phyloP scores from a whole-genome alignment of 2,888 invertebrate genomes.

The Ichneumoninae sp. region DNA sequence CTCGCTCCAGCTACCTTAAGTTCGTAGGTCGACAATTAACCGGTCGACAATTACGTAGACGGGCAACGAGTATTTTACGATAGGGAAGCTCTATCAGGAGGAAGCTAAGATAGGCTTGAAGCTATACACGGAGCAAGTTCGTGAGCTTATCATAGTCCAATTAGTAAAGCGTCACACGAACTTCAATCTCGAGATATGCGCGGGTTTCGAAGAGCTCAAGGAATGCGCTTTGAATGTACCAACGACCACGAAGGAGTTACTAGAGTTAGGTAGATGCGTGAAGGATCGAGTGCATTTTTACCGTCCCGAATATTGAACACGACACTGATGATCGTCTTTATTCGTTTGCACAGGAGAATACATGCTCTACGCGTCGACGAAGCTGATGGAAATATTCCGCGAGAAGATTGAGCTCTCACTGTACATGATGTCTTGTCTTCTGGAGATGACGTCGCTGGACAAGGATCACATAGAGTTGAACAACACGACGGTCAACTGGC shows the following conservation, averaged over 20 bases:
- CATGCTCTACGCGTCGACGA: constrained; percentile 91
- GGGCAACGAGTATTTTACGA: constrained; percentile 89
- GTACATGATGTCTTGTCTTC: constrained; percentile 88
- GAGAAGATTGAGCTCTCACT: constrained; percentile 89
- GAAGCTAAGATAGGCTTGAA: constrained; percentile 88
- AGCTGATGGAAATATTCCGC: constrained; percentile 88
- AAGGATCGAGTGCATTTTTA: not conserved
- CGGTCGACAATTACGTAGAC: constrained; percentile 78
- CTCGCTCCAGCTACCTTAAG: not conserved
- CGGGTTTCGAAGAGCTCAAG: constrained; percentile 90
- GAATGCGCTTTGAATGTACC: constrained; percentile 90
- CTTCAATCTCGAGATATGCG: constrained; percentile 89
- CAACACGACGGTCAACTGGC: constrained; percentile 93
- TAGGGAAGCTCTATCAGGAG: constrained; percentile 87
- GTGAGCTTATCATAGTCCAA: constrained; percentile 86
- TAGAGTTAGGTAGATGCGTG: constrained; percentile 85
- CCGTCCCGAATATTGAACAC: not conserved
- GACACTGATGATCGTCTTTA: not conserved
- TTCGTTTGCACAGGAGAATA: constrained; percentile 86
- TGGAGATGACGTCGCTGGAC: constrained; percentile 91
- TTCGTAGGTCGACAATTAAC: not conserved
- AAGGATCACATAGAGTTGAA: constrained; percentile 92
- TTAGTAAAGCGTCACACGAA: constrained; percentile 88
- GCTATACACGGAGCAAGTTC: constrained; percentile 86
- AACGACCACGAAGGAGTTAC: constrained; percentile 91